Evolutionary conservation across 1,140 invertebrate genomes (phyloP), one percentile per base, ranked within the genome.

Genomic region (Neuroterus valhalla): DNA sequence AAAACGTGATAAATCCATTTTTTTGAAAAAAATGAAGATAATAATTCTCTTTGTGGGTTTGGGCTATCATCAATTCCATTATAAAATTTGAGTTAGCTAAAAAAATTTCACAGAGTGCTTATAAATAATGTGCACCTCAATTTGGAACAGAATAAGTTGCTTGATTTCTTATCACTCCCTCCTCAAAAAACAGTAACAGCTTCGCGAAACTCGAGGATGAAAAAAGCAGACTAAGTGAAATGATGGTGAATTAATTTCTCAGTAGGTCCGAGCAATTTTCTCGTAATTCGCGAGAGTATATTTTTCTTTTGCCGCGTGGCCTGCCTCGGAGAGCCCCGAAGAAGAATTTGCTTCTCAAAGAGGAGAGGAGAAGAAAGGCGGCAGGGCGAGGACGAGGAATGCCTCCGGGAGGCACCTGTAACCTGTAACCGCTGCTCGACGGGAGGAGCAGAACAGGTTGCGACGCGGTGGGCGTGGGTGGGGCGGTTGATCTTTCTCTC

Each of bases 361-460:
- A 66, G 81, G 69, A 68, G 67, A 66, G 66, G 52, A 66, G 43
- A 31, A 21, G 74, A 55, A 68, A 26, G 68, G 69, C 17, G 69
- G 45, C 15, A 52, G 21, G 21, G 69, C 45, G 69, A 52, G 69
- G 46, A 80, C 72, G 83, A 85, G 84, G 85, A 87, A 87, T 87
- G 86, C 86, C 84, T 84, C 81, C 75, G 81, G 84, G 79, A 87
- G 86, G 87, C 87, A 88, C 87, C 87, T 88, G 87, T 88, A 86
- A 88, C 86, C 87, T 88, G 87, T 88, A 88, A 87, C 85, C 83
- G 80, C 81, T 81, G 82, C 86, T 83, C 85, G 79, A 85, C 74
- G 82, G 74, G 75, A 84, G 86, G 81, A 87, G 85, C 84, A 85
- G 87, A 87, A 87, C 86, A 87, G 86, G 87, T 87, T 87, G 85